A percentile compares a stretch with the other conserved stretches of the same genome.
Evolutionary conservation across 2,113 vertebrate species (phyloP).

Genomic region (Epinephelus fuscoguttatus): DNA sequence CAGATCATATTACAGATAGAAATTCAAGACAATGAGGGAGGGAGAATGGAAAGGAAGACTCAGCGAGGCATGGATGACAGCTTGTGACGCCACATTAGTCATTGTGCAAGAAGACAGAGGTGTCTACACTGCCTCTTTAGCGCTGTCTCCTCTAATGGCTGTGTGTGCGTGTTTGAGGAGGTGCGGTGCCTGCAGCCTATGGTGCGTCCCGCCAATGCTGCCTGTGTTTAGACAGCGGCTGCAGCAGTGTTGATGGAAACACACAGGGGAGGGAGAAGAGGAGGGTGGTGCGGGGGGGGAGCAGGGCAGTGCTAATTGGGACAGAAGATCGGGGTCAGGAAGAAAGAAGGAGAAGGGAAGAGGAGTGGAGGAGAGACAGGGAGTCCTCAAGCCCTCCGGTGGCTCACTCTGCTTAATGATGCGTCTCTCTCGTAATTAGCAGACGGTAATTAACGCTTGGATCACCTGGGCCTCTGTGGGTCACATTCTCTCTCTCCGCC

Average conservation of each 20-base stretch:
- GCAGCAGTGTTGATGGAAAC: conserved; percentile 71
- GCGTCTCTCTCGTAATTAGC: conserved; percentile 82
- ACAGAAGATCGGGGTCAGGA: conserved; percentile 83
- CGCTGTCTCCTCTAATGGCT: conserved; percentile 73
- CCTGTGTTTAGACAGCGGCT: conserved; percentile 71
- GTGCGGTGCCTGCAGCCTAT: conserved; percentile 46
- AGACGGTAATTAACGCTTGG: conserved; percentile 82
- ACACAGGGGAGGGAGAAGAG: conserved; percentile 43
- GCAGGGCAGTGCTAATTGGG: conserved; percentile 81
- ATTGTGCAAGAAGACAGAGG: conserved; percentile 70
- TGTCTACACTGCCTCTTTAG: conserved; percentile 76
- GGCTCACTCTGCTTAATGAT: conserved; percentile 80
- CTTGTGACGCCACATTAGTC: conserved; percentile 80
- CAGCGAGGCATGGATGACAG: conserved; percentile 78
- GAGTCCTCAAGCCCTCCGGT: conserved; percentile 74
- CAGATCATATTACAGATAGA: conserved; percentile 69
- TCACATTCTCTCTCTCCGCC: conserved; percentile 56
- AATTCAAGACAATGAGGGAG: conserved; percentile 63
- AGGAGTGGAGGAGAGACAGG: conserved; percentile 63
- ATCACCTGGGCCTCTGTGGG: conserved; percentile 76
- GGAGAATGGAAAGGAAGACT: conserved; percentile 48
- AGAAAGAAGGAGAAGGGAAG: conserved; percentile 63
- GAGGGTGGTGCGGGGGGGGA: not conserved
- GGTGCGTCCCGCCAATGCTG: conserved; percentile 58
- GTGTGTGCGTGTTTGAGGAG: conserved; percentile 43